A percentile compares a stretch with the other conserved stretches of the same genome.
These are phyloP conservation scores for Cephus nigrinus DNA, from an alignment of 2,888 invertebrate genomes.

Conservation along the genomic window DNA sequence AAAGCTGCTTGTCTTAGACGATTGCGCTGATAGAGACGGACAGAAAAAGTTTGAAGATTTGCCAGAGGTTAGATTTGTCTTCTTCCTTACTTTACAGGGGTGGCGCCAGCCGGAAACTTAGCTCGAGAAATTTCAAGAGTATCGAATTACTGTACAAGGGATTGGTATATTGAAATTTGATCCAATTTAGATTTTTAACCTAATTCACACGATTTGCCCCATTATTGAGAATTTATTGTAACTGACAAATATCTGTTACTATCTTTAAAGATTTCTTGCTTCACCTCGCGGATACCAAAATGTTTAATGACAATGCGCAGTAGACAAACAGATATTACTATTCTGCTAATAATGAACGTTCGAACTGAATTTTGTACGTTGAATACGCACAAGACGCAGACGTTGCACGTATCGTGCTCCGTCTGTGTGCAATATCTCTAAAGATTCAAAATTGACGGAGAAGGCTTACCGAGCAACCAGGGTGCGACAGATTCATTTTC, in stretches of 20 bases:
- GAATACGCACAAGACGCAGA: background rate
- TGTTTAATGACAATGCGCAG: background rate
- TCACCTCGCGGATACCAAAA: background rate
- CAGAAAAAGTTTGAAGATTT: slow-evolving; percentile 57
- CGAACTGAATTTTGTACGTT: background rate
- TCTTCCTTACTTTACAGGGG: background rate
- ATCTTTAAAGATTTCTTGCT: background rate
- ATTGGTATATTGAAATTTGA: background rate
- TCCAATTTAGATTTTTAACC: background rate
- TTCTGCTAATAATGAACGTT: background rate
- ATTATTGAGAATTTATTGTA: background rate
- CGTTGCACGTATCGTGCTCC: background rate
- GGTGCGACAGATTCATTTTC: slow-evolving; percentile 97
- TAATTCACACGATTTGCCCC: background rate
- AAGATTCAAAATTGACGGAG: background rate
- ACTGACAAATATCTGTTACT: background rate
- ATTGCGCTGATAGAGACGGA: slow-evolving; percentile 66
- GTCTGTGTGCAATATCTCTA: background rate
- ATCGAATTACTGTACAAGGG: background rate
- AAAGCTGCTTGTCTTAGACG: slow-evolving; percentile 67
- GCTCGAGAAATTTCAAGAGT: background rate
- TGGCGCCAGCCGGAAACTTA: background rate
- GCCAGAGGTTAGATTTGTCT: slow-evolving; percentile 8
- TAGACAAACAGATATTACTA: background rate
- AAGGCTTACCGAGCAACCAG: slow-evolving; percentile 93